phyloP scores from a whole-genome alignment of 2,797 vertebrate genomes.

The Lerista edwardsae region DNA sequence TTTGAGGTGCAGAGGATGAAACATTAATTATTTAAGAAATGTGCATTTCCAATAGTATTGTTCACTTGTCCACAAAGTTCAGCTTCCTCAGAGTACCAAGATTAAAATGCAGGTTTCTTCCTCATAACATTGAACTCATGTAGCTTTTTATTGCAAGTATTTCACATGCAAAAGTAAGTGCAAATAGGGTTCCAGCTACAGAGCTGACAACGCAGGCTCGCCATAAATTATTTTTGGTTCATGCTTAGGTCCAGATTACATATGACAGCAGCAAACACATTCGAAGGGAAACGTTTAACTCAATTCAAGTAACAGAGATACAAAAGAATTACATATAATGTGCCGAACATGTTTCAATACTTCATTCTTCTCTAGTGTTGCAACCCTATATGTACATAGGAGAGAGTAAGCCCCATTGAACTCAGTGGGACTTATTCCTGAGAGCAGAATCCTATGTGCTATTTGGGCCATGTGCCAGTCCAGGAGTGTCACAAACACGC shows the following conservation, averaged over 20 bases:
- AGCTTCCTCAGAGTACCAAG: not conserved
- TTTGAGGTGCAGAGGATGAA: not conserved
- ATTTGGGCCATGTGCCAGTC: too few species aligned
- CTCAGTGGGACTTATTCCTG: too few species aligned
- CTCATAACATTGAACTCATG: not conserved
- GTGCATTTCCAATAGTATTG: not conserved
- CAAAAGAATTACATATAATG: not conserved
- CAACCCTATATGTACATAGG: too few species aligned
- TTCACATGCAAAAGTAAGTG: not conserved
- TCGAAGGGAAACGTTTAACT: not conserved
- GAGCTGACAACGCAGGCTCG: not conserved
- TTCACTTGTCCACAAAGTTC: not conserved
- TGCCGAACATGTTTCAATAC: not conserved
- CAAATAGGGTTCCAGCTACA: not conserved
- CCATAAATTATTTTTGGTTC: not conserved
- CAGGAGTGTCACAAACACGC: too few species aligned
- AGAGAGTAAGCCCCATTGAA: too few species aligned
- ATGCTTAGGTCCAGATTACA: too few species aligned
- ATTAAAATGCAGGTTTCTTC: not conserved
- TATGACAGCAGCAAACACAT: not conserved
- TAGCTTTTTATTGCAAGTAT: not conserved
- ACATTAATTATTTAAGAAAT: not conserved
- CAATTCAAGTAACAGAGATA: not conserved
- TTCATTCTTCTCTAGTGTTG: not conserved
- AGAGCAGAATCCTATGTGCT: too few species aligned